Evolutionary conservation across 2,113 vertebrate genomes (phyloP).

Genomic region (Polypterus senegalus): DNA sequence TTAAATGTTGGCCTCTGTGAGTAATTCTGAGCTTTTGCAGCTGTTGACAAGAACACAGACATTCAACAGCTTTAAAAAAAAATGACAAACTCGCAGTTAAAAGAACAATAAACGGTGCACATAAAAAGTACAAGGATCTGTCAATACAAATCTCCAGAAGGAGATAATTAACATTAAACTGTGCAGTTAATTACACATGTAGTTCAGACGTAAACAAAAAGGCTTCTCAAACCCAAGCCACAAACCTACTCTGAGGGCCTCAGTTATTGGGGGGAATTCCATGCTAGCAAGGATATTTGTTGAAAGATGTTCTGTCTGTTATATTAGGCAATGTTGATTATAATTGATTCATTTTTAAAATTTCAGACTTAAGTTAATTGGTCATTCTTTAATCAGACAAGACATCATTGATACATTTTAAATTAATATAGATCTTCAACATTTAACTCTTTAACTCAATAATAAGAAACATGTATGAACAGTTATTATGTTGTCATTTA

Average conservation of each 20-base stretch:
- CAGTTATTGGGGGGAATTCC: conserved; percentile 11
- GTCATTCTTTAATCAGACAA: too few relatives aligned
- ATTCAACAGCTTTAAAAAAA: too few relatives aligned
- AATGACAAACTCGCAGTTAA: too few relatives aligned
- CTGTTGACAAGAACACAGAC: too few relatives aligned
- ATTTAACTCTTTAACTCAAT: too few relatives aligned
- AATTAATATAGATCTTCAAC: too few relatives aligned
- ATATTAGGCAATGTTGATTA: not conserved
- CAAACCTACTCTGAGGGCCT: conserved; percentile 2
- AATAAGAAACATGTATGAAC: too few relatives aligned
- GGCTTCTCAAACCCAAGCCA: not conserved
- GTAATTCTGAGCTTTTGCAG: too few relatives aligned
- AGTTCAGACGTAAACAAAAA: conserved; percentile 11
- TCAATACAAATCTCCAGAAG: not conserved
- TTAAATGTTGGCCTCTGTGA: too few relatives aligned
- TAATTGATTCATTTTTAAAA: not conserved
- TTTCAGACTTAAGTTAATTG: not conserved
- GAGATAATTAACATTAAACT: conserved; percentile 16
- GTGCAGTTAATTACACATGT: conserved; percentile 10
- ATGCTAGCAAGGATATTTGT: not conserved
- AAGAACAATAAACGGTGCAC: not conserved
- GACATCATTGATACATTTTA: too few relatives aligned
- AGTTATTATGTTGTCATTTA: too few relatives aligned
- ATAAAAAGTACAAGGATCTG: conserved; percentile 11
- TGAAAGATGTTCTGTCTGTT: not conserved